These are phyloP conservation scores for Catharus ustulatus DNA, from an alignment of 2,797 vertebrate genomes.

Conservation along the genomic window DNA sequence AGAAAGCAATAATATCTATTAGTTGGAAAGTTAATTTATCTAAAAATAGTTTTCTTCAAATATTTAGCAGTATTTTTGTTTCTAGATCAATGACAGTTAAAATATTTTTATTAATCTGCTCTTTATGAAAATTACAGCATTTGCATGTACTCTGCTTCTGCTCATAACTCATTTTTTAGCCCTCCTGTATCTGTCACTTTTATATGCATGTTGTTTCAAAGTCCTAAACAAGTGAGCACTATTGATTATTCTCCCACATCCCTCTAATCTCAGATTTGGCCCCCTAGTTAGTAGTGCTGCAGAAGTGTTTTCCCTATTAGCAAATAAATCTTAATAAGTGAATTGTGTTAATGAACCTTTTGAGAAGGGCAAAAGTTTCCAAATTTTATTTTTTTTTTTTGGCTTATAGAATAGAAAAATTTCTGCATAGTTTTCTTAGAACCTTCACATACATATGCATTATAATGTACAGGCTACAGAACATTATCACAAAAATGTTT, in stretches of 20 bases:
- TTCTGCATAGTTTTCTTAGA: not conserved
- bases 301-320: not conserved
- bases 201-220: not conserved
- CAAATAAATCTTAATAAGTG: not conserved
- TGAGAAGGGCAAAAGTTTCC: not conserved
- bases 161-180: not conserved
- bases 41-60: not conserved
- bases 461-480: not conserved
- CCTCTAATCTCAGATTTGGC: not conserved
- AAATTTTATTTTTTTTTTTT: not conserved
- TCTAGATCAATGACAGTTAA: not conserved
- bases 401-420: accelerated
- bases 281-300: not conserved
- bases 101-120: not conserved
- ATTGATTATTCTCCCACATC: not conserved
- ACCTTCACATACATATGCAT: not conserved
- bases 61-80: not conserved
- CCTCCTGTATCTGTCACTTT: not conserved
- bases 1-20: slow-evolving; percentile 52
- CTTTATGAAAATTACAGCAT: not conserved
- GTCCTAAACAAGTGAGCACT: not conserved
- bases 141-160: not conserved
- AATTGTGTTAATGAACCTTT: not conserved
- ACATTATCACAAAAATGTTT: not conserved
- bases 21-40: not conserved